phyloP scores from a whole-genome alignment of 2,797 vertebrate species.

The Silurus lanzhouensis region DNA sequence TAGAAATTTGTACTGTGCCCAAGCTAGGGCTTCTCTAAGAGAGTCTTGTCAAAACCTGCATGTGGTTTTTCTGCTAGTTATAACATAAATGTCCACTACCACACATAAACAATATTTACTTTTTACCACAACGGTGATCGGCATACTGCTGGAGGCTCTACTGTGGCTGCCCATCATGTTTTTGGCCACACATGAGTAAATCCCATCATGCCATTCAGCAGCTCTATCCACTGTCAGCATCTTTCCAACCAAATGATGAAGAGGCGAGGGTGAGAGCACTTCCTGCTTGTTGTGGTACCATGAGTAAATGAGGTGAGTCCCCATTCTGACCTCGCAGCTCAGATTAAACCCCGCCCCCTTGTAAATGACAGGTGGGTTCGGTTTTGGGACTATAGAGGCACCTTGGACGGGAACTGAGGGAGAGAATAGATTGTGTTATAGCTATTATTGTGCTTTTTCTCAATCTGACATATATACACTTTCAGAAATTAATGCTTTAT shows the following conservation, averaged over 20 bases:
- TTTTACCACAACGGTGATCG: constrained; percentile 69
- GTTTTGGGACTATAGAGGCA: constrained; percentile 64
- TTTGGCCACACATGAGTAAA: constrained; percentile 69
- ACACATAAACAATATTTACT: constrained; percentile 57
- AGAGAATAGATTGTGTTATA: not conserved
- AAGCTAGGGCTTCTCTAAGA: no score
- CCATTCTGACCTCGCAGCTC: constrained; percentile 61
- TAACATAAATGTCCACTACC: not conserved
- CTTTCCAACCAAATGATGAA: constrained; percentile 56
- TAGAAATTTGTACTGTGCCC: no score
- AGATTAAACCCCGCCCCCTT: constrained; percentile 67
- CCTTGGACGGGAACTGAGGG: constrained; percentile 65
- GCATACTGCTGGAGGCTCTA: constrained; percentile 68
- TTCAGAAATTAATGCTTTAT: not conserved
- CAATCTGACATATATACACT: not conserved
- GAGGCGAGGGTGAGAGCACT: constrained; percentile 45
- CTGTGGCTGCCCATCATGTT: constrained; percentile 54
- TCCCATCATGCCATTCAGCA: constrained; percentile 63
- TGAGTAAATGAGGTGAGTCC: constrained; percentile 71
- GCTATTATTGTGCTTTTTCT: not conserved
- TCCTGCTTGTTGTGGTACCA: constrained; percentile 71
- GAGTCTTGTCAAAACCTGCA: not conserved
- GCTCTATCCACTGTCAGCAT: constrained; percentile 61
- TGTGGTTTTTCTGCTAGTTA: not conserved
- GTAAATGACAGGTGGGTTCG: constrained; percentile 63